Evolutionary conservation across 1,140 invertebrate species (phyloP).

Genomic region (Drosophila rufa): DNA sequence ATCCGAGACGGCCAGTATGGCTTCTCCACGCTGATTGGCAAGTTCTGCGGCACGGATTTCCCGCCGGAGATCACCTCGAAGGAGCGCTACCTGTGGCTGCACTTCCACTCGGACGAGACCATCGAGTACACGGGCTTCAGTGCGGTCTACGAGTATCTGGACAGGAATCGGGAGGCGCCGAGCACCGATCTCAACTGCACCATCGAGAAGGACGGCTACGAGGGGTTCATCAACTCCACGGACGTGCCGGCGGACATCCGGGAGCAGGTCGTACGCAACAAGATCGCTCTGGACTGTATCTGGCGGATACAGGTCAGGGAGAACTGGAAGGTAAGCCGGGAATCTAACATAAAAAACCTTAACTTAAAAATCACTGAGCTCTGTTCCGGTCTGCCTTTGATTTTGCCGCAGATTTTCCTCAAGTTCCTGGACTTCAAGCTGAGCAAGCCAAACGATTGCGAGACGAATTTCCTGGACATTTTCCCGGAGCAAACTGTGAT

Average conservation of each 20-base stretch:
- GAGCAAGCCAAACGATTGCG: slow-evolving; percentile 92
- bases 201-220: slow-evolving; percentile 71
- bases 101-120: slow-evolving; percentile 93
- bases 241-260: slow-evolving; percentile 72
- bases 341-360: too few relatives aligned
- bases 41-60: slow-evolving; percentile 91
- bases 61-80: slow-evolving; percentile 92
- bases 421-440: slow-evolving; percentile 89
- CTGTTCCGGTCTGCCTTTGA: background rate
- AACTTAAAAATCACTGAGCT: too few relatives aligned
- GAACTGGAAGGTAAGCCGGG: slow-evolving; percentile 87
- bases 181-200: slow-evolving; percentile 83
- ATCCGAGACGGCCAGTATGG: slow-evolving; percentile 93
- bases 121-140: slow-evolving; percentile 94
- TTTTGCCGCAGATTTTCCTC: slow-evolving; percentile 89
- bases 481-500: slow-evolving; percentile 89
- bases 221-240: slow-evolving; percentile 78
- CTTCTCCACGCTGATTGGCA: slow-evolving; percentile 89
- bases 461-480: slow-evolving; percentile 92
- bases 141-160: slow-evolving; percentile 90
- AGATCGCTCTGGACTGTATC: slow-evolving; percentile 90
- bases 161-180: slow-evolving; percentile 86
- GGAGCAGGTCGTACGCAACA: slow-evolving; percentile 74
- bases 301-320: slow-evolving; percentile 90
- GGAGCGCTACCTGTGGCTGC: slow-evolving; percentile 92